Evolutionary conservation across 1,140 invertebrate genomes (phyloP).

Genomic region (Ditylenchus dipsaci): DNA sequence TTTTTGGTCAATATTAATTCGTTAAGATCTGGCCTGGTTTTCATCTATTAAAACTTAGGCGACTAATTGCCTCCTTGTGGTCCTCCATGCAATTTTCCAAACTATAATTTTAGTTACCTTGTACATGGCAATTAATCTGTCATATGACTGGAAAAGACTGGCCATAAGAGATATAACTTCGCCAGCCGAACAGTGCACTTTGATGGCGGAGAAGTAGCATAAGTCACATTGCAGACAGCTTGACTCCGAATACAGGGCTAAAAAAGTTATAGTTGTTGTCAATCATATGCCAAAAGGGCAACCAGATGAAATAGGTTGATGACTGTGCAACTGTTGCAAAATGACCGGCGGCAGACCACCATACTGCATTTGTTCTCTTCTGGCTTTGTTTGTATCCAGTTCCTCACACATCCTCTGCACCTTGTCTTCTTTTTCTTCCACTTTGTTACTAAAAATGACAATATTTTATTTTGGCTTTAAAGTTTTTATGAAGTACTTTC

Average conservation of each 20-base stretch:
- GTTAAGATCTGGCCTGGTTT: too few species aligned
- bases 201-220: constrained; percentile 61
- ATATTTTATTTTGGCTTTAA: constrained; percentile 16
- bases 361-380: constrained; percentile 47
- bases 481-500: too few species aligned
- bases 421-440: constrained; percentile 24
- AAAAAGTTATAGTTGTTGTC: not conserved
- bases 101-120: constrained; percentile 21
- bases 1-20: too few species aligned
- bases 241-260: constrained; percentile 58
- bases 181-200: constrained; percentile 57
- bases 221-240: constrained; percentile 61
- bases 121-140: constrained; percentile 47
- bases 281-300: not conserved
- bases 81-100: too few species aligned
- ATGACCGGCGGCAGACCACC: constrained; percentile 52
- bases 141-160: constrained; percentile 59
- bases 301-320: constrained; percentile 53
- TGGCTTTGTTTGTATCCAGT: constrained; percentile 59
- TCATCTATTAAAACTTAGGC: too few species aligned
- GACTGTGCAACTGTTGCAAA: constrained; percentile 57
- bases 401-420: constrained; percentile 38
- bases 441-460: constrained; percentile 18
- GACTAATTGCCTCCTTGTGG: too few species aligned
- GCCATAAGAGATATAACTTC: constrained; percentile 60